phyloP scores from a whole-genome alignment of 2,888 invertebrate species.

The Tribolium freemani region DNA sequence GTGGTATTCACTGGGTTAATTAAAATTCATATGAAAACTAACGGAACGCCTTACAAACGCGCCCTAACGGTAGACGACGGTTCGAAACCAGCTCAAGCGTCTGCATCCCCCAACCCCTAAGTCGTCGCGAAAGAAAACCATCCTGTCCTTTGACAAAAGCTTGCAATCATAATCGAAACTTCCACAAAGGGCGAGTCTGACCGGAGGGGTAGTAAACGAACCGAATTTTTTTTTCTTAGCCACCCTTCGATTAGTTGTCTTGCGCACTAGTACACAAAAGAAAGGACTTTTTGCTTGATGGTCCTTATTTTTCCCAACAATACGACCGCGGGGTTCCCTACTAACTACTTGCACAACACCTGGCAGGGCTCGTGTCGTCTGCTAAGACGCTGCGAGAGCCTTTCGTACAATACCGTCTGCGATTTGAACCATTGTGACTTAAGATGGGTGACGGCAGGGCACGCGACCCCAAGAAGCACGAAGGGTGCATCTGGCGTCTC shows the following conservation, averaged over 20 bases:
- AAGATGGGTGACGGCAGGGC: conserved; percentile 37
- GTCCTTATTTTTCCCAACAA: conserved; percentile 45
- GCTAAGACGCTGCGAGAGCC: conserved; percentile 45
- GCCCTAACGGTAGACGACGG: conserved; percentile 35
- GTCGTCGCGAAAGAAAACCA: conserved; percentile 52
- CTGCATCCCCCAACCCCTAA: conserved; percentile 49
- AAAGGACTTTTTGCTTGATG: conserved; percentile 53
- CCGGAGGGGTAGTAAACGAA: conserved; percentile 52
- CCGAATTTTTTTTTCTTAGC: conserved; percentile 43
- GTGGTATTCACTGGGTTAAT: background rate
- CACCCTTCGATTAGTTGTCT: conserved; percentile 55
- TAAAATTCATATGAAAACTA: conserved; percentile 2
- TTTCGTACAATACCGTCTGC: conserved; percentile 52
- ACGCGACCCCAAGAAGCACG: conserved; percentile 40
- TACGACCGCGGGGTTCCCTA: conserved; percentile 47
- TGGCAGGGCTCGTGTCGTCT: conserved; percentile 53
- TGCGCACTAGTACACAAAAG: conserved; percentile 45
- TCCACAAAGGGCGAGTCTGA: conserved; percentile 44
- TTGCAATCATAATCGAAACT: conserved; percentile 52
- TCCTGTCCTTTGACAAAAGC: conserved; percentile 50
- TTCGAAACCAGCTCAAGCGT: conserved; percentile 51
- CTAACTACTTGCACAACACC: conserved; percentile 47
- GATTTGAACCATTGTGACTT: conserved; percentile 28
- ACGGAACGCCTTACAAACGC: conserved; percentile 15
- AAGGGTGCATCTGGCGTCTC: conserved; percentile 40